Percentiles rank a stretch among this genome's conserved stretches.
Evolutionary conservation across 2,113 vertebrate genomes (phyloP).

Genomic region (Ursus arctos): DNA sequence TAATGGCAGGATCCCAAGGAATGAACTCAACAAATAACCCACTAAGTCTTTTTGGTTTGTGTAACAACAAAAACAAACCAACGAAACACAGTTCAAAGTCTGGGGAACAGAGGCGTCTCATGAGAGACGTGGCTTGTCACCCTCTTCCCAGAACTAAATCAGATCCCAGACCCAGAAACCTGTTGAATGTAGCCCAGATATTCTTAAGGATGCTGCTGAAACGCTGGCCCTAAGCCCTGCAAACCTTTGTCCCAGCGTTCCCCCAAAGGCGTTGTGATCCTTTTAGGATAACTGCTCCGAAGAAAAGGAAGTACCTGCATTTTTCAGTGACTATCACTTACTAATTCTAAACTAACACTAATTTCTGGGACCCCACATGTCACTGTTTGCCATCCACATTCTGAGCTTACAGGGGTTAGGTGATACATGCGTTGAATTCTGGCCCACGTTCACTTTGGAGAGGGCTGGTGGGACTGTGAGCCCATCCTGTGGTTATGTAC

Average conservation of each 20-base stretch:
- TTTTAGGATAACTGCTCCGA: background rate
- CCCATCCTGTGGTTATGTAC: background rate
- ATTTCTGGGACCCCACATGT: background rate
- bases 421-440: slow-evolving; percentile 3
- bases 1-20: background rate
- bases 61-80: slow-evolving; percentile 31
- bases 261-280: background rate
- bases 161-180: background rate
- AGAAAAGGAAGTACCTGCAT: background rate
- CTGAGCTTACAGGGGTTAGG: background rate
- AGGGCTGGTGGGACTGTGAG: background rate
- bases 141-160: background rate
- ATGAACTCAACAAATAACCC: slow-evolving; percentile 1
- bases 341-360: background rate
- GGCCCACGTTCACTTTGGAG: background rate
- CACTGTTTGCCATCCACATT: background rate
- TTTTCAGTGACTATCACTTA: background rate
- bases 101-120: background rate
- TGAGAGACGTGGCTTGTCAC: background rate
- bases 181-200: background rate
- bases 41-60: background rate
- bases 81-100: background rate
- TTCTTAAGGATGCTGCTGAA: background rate
- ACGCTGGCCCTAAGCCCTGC: background rate
- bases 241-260: slow-evolving; percentile 9